phyloP scores from a whole-genome alignment of 2,888 invertebrate genomes.

The Argyra leucocephala region DNA sequence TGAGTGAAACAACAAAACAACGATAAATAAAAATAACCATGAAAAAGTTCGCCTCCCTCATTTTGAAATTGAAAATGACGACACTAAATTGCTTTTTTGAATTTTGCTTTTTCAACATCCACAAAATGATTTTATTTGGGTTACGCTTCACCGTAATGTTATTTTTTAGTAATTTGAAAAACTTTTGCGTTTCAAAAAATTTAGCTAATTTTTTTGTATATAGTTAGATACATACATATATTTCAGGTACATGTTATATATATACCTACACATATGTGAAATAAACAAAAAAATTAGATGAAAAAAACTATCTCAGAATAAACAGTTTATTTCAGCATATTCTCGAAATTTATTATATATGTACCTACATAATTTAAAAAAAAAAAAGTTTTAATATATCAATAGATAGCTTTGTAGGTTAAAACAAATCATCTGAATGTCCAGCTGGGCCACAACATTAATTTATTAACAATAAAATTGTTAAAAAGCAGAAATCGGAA shows the following conservation, averaged over 20 bases:
- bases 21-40: neutral
- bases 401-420: neutral
- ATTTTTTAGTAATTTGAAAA: too few species aligned
- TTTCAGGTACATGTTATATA: too few species aligned
- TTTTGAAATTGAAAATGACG: neutral
- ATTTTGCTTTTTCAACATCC: neutral
- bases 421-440: neutral
- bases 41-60: constrained; percentile 3
- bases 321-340: too few species aligned
- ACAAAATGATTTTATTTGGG: neutral
- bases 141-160: neutral
- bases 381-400: neutral
- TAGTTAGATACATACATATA: too few species aligned
- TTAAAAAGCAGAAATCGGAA: neutral
- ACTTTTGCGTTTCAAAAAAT: too few species aligned
- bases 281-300: too few species aligned
- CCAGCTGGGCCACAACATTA: neutral
- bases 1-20: neutral
- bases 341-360: too few species aligned
- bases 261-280: too few species aligned
- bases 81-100: neutral
- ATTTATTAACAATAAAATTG: neutral
- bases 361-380: too few species aligned
- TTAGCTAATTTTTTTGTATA: too few species aligned
- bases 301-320: too few species aligned